Conservation (phyloP, 2,113 vertebrate species). For the Heloderma charlesbogerti region DNA sequence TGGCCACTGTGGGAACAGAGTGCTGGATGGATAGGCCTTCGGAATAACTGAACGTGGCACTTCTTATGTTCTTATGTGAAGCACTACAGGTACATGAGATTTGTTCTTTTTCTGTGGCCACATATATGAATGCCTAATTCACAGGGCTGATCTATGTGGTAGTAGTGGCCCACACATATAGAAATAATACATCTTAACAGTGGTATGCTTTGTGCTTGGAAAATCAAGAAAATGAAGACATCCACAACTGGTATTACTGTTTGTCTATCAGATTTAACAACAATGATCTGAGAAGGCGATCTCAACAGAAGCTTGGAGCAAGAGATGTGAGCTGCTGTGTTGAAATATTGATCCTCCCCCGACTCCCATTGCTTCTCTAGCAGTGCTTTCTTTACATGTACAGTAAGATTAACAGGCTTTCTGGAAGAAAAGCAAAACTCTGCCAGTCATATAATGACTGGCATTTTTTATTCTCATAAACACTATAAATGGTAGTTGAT, state of each 20-base stretch:
- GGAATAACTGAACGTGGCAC: no score
- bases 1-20: no score
- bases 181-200: neutral
- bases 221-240: neutral
- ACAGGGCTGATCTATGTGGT: neutral
- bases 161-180: neutral
- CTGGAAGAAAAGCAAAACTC: neutral
- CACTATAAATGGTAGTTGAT: constrained; percentile 12
- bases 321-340: neutral
- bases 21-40: no score
- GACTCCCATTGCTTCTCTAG: neutral
- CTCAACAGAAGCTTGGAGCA: neutral
- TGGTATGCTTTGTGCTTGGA: neutral
- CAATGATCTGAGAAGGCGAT: neutral
- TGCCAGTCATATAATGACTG: constrained; percentile 5
- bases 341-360: constrained; percentile 29
- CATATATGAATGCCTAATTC: neutral
- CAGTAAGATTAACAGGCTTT: constrained; percentile 1
- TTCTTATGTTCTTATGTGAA: neutral
- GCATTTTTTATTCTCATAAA: constrained; percentile 16
- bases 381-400: constrained; percentile 7
- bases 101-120: neutral
- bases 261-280: neutral
- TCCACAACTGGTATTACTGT: neutral
- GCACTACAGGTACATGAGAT: neutral